These are phyloP conservation scores for Psococerastis gibbosa DNA, from an alignment of 2,888 invertebrate genomes.

Conservation along the genomic window DNA sequence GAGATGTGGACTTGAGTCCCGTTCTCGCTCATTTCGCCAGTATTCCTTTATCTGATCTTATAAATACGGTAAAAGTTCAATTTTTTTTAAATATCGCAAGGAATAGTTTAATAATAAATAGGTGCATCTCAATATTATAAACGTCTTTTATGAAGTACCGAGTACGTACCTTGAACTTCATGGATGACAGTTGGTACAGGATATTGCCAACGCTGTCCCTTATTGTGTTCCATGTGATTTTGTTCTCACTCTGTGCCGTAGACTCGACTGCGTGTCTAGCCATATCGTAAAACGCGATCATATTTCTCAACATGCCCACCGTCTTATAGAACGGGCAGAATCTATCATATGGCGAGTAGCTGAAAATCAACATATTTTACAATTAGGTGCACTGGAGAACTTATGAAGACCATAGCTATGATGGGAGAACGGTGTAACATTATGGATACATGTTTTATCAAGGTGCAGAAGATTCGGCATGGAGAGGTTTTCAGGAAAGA, in stretches of 20 bases:
- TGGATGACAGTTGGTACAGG: conserved; percentile 91
- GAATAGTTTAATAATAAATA: conserved; percentile 3
- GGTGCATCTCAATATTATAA: no score
- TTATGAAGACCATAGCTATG: no score
- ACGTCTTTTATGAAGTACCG: background rate
- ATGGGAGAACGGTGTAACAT: no score
- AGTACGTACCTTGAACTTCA: conserved; percentile 86
- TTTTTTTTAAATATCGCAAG: conserved; percentile 7
- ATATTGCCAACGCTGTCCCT: conserved; percentile 92
- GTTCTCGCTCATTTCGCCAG: no score
- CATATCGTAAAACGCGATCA: conserved; percentile 97
- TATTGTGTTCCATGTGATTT: conserved; percentile 96
- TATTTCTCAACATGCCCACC: conserved; percentile 95
- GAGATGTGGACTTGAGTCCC: no score
- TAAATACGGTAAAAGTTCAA: conserved; percentile 10
- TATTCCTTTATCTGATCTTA: background rate
- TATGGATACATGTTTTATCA: no score
- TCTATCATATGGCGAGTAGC: conserved; percentile 81
- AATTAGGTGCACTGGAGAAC: conserved; percentile 9
- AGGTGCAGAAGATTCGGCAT: no score
- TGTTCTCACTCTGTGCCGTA: conserved; percentile 97
- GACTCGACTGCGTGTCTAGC: conserved; percentile 94
- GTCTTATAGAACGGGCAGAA: conserved; percentile 99
- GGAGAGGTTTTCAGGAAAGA: conserved; percentile 3
- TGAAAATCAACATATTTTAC: conserved; percentile 21